Percentiles rank a stretch among this genome's conserved stretches.
Evolutionary conservation across 2,797 vertebrate genomes (phyloP).

Genomic region (Crax fasciolata): DNA sequence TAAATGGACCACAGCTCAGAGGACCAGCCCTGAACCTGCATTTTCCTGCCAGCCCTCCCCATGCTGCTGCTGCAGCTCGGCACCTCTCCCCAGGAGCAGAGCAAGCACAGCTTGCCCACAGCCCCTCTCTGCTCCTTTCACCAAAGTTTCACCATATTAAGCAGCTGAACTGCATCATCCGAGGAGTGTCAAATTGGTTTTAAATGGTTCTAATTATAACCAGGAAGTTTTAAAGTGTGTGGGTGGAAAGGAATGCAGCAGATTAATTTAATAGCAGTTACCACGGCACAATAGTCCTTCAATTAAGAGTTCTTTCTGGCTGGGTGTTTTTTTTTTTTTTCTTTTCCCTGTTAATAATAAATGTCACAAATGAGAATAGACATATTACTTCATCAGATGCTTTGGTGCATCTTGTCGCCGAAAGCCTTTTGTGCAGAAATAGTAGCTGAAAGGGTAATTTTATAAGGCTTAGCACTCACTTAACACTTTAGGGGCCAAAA

Average conservation of each 20-base stretch:
- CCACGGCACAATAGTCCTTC: slow-evolving; percentile 80
- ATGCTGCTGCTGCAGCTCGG: not conserved
- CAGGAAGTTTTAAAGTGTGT: slow-evolving; percentile 82
- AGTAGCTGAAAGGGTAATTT: slow-evolving; percentile 62
- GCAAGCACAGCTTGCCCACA: slow-evolving; percentile 48
- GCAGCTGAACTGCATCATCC: slow-evolving; percentile 72
- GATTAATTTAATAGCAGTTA: slow-evolving; percentile 81
- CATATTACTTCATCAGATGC: slow-evolving; percentile 56
- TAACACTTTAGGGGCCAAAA: slow-evolving; percentile 61
- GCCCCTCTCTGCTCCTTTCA: slow-evolving; percentile 42
- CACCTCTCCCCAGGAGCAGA: not conserved
- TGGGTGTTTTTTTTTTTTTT: not conserved
- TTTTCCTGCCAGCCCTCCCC: not conserved
- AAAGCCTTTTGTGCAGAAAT: slow-evolving; percentile 59
- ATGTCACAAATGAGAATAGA: slow-evolving; percentile 62
- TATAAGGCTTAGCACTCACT: slow-evolving; percentile 72
- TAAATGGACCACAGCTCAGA: accelerated
- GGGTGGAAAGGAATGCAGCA: slow-evolving; percentile 83
- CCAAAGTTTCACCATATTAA: slow-evolving; percentile 62
- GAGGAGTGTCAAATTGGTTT: slow-evolving; percentile 63
- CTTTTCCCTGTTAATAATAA: slow-evolving; percentile 68
- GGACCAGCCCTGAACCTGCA: not conserved
- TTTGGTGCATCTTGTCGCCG: slow-evolving; percentile 40
- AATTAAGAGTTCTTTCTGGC: slow-evolving; percentile 77
- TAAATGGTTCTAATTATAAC: slow-evolving; percentile 84